These are phyloP conservation scores for Cheilinus undulatus DNA, from an alignment of 2,113 vertebrate genomes.

Conservation along the genomic window DNA sequence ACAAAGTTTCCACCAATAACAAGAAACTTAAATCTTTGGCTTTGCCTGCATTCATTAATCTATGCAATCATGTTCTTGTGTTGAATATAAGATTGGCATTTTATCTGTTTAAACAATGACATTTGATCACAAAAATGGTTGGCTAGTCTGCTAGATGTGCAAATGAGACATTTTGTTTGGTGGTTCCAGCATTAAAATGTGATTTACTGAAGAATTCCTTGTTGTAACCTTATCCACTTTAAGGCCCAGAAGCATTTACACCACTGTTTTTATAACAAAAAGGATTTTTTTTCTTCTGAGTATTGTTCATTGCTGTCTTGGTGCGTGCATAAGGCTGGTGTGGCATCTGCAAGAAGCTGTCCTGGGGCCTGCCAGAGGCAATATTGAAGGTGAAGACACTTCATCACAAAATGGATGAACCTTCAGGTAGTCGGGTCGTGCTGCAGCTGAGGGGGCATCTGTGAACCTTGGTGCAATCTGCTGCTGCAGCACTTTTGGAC, in stretches of 20 bases:
- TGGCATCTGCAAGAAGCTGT: constrained; percentile 16
- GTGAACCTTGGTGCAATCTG: constrained; percentile 21
- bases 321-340: neutral
- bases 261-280: neutral
- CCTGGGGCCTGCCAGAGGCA: constrained; percentile 37
- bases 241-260: constrained; percentile 3
- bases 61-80: constrained; percentile 14
- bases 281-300: neutral
- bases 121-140: neutral
- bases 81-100: constrained; percentile 1
- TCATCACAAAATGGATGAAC: constrained; percentile 53
- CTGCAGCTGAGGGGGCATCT: constrained; percentile 11
- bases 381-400: constrained; percentile 55
- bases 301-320: constrained; percentile 22
- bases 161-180: neutral
- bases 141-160: neutral
- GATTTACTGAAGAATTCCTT: constrained; percentile 3
- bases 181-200: neutral
- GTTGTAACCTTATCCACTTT: neutral
- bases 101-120: neutral
- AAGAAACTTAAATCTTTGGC: constrained; percentile 7
- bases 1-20: constrained; percentile 2
- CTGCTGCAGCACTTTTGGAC: constrained; percentile 21
- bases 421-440: constrained; percentile 41
- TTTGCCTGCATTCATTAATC: constrained; percentile 16